These are phyloP conservation scores for Rhagium mordax DNA, from an alignment of 2,888 invertebrate genomes.

Conservation along the genomic window DNA sequence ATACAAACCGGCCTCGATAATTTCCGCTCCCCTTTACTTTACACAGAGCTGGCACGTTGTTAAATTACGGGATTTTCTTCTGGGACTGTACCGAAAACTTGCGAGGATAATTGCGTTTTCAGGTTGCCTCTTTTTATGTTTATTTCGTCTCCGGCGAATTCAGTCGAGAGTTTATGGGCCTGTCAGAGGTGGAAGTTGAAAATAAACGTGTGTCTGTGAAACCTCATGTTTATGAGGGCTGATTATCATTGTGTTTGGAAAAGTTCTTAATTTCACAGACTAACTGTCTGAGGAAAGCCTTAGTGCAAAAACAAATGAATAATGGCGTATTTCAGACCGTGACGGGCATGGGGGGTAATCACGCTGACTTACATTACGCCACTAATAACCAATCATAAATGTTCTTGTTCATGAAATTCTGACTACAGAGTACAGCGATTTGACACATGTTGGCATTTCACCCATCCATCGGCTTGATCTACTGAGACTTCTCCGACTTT, in stretches of 20 bases:
- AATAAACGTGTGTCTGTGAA: background rate
- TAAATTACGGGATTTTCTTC: background rate
- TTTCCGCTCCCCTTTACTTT: background rate
- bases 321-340: no score
- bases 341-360: no score
- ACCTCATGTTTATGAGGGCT: background rate
- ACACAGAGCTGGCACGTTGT: background rate
- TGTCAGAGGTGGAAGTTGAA: background rate
- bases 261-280: background rate
- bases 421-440: no score
- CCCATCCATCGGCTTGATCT: no score
- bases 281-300: background rate
- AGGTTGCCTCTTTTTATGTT: background rate
- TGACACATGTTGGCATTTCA: no score
- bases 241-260: background rate
- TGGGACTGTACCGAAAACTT: background rate
- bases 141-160: background rate
- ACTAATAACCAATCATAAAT: no score
- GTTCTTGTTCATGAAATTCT: no score
- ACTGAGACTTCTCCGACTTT: no score
- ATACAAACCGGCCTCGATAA: background rate
- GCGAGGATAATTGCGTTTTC: background rate
- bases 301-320: no score
- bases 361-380: no score
- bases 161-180: background rate